Evolutionary conservation across 2,113 vertebrate species (phyloP).

Genomic region (Actinemys pallida): DNA sequence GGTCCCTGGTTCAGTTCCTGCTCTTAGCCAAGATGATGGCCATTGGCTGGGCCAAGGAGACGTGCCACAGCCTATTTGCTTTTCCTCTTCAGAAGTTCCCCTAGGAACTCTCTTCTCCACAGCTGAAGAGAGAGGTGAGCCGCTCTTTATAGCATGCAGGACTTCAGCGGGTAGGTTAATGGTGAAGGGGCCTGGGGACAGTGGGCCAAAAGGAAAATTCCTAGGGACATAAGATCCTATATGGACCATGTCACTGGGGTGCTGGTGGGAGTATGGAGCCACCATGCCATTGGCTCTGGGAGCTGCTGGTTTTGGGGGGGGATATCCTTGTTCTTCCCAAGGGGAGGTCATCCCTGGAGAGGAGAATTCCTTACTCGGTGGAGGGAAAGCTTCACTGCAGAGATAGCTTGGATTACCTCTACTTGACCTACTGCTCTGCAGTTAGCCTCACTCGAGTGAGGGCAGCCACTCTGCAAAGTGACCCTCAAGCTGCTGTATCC

Average conservation of each 20-base stretch:
- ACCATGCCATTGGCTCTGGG: fast-evolving
- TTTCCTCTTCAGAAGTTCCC: too few relatives aligned
- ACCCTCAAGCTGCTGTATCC: too few relatives aligned
- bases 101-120: too few relatives aligned
- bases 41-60: neutral
- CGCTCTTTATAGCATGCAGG: too few relatives aligned
- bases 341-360: fast-evolving
- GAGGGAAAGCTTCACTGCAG: neutral
- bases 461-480: too few relatives aligned
- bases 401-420: too few relatives aligned
- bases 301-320: neutral
- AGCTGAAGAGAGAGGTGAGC: too few relatives aligned
- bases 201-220: neutral
- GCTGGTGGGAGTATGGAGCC: neutral
- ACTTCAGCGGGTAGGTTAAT: neutral
- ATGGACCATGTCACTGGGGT: fast-evolving
- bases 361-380: neutral
- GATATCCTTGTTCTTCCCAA: neutral
- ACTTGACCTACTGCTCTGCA: too few relatives aligned
- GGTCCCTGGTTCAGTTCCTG: neutral
- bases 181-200: too few relatives aligned
- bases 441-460: too few relatives aligned
- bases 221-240: neutral
- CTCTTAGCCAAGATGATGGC: neutral
- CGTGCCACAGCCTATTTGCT: too few relatives aligned